Evolutionary conservation across 2,797 vertebrate genomes (phyloP), one percentile per base, ranked within the genome.

Genomic region (Amazonetta brasiliensis): DNA sequence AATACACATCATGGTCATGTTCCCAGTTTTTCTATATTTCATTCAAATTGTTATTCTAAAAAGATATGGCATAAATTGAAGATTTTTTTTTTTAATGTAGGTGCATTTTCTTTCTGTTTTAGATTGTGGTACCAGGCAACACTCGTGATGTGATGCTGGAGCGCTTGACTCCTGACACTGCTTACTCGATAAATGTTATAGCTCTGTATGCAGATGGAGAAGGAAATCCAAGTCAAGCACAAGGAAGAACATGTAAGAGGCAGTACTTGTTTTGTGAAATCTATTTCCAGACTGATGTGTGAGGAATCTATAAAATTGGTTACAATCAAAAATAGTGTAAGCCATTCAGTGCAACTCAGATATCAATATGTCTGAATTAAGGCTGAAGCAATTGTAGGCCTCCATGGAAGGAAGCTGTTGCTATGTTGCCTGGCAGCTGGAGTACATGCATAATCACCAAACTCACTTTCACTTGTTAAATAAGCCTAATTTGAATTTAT

Each of bases 101-200:
- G 8, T 90, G 3, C 7, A 8, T 68, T 90, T 90, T 79, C 11
- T 76, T 96, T 89, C 55, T 80, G 8, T 83, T 97, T 58, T 95
- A 99, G 99, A 98, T 99, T 64, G 97, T 99, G 95, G 98, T 99
- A 95, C 98, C 99, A 31, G 99, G 98, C 86, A 99, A 97, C 56
- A 96, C 97, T 28, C 98, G 97, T 96, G 99, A 97, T 2, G 98
- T 98, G 84, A 98, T 99, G 97, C 97, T 99, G 97, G 99, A 99
- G 89, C 98, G 98, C 83, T 98, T 99, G 96, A 95, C 98, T 89
- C 99, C 99, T 0, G 99, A 99, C 86, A 99, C 99, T 2, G 97
- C 98, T 12, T 99, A 99, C 90, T 98, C 98, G 0, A 96, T 99
- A 91, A 98, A 95, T 11, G 98, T 99, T 13, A 39, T 98, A 7